Conservation (phyloP, 2,888 invertebrate species). For the Holacanthella duospinosa region DNA sequence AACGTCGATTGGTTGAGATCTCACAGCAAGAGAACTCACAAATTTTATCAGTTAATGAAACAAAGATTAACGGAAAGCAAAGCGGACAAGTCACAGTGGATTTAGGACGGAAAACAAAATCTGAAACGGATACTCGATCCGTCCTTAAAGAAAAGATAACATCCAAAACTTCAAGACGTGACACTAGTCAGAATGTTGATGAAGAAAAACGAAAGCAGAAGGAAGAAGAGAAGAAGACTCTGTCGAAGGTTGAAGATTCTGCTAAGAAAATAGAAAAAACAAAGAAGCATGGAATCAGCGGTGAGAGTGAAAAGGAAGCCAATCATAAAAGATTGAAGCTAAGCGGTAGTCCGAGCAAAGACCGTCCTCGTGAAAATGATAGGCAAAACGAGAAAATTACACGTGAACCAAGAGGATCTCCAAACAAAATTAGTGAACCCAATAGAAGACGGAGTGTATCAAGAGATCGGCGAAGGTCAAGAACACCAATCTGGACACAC, state of each 20-base stretch:
- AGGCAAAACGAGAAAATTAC: not conserved
- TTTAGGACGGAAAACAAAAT: too few relatives aligned
- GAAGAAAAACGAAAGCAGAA: too few relatives aligned
- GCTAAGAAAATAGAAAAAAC: not conserved
- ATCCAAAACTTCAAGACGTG: too few relatives aligned
- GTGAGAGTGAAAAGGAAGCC: not conserved
- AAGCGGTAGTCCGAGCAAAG: conserved; percentile 3
- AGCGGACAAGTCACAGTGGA: too few relatives aligned
- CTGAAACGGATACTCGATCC: not conserved
- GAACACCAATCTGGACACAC: not conserved
- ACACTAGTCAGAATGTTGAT: too few relatives aligned
- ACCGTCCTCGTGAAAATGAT: not conserved
- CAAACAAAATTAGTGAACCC: not conserved
- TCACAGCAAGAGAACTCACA: conserved; percentile 11
- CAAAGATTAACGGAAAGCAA: conserved; percentile 13
- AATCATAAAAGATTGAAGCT: not conserved
- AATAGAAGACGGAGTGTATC: not conserved
- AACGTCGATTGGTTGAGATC: conserved; percentile 23
- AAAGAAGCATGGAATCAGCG: not conserved
- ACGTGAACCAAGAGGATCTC: not conserved
- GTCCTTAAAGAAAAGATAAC: not conserved
- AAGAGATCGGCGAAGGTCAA: not conserved
- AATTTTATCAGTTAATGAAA: conserved; percentile 22
- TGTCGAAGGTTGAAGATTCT: too few relatives aligned
- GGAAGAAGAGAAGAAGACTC: too few relatives aligned